These are phyloP conservation scores for Scaptomyza montana DNA, from an alignment of 1,140 invertebrate genomes.

Conservation along the genomic window DNA sequence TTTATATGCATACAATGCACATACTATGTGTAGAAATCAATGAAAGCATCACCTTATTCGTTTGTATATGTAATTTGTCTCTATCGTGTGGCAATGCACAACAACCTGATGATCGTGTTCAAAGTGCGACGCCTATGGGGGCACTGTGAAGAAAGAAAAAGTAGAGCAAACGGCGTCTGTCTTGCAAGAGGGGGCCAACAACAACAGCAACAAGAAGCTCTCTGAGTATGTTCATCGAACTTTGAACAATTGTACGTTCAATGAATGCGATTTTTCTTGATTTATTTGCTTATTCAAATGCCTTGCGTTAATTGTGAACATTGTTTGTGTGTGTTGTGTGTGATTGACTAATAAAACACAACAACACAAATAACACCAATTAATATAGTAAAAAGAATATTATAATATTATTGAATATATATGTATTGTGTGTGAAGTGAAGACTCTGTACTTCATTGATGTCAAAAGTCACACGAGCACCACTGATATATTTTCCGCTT, in stretches of 20 bases:
- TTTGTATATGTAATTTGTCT: not conserved
- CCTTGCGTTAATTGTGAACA: not conserved
- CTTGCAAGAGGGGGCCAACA: not conserved
- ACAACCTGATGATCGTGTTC: conserved; percentile 69
- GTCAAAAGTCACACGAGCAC: conserved; percentile 14
- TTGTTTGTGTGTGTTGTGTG: not conserved
- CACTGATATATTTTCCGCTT: conserved; percentile 10
- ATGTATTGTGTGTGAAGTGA: no score
- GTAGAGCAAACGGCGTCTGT: conserved; percentile 44
- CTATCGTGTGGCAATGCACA: conserved; percentile 19
- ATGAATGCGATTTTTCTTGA: conserved; percentile 1
- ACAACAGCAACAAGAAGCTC: not conserved
- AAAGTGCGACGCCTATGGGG: conserved; percentile 54
- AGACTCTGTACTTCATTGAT: not conserved
- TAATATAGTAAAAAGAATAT: not conserved
- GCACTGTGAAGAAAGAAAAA: conserved; percentile 59
- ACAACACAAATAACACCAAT: not conserved
- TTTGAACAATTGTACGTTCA: conserved; percentile 4
- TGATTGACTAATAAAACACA: not conserved
- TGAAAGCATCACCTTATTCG: conserved; percentile 18
- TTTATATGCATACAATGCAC: not conserved
- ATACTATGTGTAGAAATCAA: not conserved
- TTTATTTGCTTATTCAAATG: conserved; percentile 15
- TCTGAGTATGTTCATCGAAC: not conserved
- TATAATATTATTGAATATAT: no score